phyloP scores from a whole-genome alignment of 2,113 vertebrate species.

The Tylochromis polylepis region DNA sequence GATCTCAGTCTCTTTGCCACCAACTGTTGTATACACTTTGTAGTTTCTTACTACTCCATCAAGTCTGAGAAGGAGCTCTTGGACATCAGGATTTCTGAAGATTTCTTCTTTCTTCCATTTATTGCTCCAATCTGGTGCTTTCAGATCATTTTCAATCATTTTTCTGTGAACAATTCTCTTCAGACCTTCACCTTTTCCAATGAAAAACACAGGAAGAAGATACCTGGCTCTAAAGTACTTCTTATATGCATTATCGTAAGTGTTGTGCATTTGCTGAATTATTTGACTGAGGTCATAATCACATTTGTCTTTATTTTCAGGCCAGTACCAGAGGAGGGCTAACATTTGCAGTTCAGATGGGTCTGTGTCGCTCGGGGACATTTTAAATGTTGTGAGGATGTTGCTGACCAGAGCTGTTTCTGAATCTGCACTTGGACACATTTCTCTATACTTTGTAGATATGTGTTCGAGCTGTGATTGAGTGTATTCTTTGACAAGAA shows the following conservation, averaged over 20 bases:
- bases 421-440: not conserved
- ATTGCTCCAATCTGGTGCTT: not conserved
- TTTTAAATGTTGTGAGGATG: not conserved
- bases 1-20: not conserved
- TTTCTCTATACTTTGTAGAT: not conserved
- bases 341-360: constrained; percentile 1
- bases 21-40: not conserved
- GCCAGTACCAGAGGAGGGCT: not conserved
- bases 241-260: not conserved
- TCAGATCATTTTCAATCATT: not conserved
- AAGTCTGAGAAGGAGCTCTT: not conserved
- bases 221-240: not conserved
- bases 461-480: not conserved
- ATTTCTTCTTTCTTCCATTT: not conserved
- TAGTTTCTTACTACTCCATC: not conserved
- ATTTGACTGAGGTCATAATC: not conserved
- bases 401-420: not conserved
- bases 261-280: fast-evolving
- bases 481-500: not conserved
- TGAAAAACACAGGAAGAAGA: constrained; percentile 12
- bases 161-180: not conserved
- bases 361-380: not conserved
- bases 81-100: not conserved
- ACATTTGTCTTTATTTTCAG: not conserved
- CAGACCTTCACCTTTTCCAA: not conserved